Conservation (phyloP, 2,113 vertebrate genomes). For the Otolemur garnettii region DNA sequence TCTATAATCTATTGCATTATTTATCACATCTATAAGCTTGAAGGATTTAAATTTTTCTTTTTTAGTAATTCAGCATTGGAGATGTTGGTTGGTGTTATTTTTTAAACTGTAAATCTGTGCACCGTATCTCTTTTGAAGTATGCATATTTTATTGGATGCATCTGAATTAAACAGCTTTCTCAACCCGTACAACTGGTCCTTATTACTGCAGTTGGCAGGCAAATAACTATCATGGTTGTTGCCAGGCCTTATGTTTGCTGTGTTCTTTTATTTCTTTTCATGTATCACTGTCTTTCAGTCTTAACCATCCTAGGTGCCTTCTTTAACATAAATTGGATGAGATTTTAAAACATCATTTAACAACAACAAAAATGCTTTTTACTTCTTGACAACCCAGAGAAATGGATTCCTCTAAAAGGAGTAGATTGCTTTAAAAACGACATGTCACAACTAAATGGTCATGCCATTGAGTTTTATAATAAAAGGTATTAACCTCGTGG, state of each 20-base stretch:
- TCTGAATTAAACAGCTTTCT: conserved; percentile 71
- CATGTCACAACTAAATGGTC: conserved; percentile 56
- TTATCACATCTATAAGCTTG: neutral
- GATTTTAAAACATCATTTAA: conserved; percentile 75
- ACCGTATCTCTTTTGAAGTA: conserved; percentile 16
- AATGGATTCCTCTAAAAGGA: conserved; percentile 67
- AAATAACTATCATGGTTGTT: neutral
- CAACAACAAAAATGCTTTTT: conserved; percentile 64
- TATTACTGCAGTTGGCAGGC: conserved; percentile 54
- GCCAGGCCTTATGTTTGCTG: conserved; percentile 62
- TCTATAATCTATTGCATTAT: neutral
- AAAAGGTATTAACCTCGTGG: conserved; percentile 57
- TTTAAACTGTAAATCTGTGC: conserved; percentile 43
- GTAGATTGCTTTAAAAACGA: conserved; percentile 61
- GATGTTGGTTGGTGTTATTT: neutral
- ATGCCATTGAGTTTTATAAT: conserved; percentile 58
- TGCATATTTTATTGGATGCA: conserved; percentile 59
- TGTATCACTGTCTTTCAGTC: conserved; percentile 50
- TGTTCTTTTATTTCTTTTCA: conserved; percentile 64
- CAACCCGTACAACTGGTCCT: conserved; percentile 59
- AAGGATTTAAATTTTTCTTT: conserved; percentile 49
- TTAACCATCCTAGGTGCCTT: neutral
- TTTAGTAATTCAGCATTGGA: conserved; percentile 6
- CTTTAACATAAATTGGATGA: conserved; percentile 70
- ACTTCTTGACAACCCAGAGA: conserved; percentile 71